phyloP scores from a whole-genome alignment of 2,113 vertebrate genomes.

The Alaudala cheleensis region DNA sequence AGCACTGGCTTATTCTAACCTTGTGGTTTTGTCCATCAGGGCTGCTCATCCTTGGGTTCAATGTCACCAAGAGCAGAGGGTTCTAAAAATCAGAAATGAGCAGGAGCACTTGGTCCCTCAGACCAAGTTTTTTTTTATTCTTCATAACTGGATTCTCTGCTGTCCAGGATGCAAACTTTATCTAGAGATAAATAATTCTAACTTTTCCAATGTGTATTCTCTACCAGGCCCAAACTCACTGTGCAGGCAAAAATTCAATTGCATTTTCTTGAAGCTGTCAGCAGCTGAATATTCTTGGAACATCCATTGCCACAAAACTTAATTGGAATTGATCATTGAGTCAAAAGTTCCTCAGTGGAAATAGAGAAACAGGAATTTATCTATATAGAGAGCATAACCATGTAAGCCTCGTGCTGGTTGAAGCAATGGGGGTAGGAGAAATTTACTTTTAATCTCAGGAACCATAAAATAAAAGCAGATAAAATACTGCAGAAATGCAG shows the following conservation, averaged over 20 bases:
- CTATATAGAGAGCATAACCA: neutral
- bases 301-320: neutral
- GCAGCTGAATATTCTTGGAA: neutral
- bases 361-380: neutral
- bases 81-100: neutral
- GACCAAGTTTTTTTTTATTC: accelerated
- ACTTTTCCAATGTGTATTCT: neutral
- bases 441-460: neutral
- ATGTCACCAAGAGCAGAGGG: neutral
- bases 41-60: neutral
- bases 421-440: neutral
- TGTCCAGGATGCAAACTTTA: neutral
- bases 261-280: neutral
- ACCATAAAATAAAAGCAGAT: neutral
- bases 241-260: neutral
- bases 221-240: neutral
- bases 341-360: neutral
- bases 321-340: neutral
- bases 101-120: neutral
- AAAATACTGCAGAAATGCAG: neutral
- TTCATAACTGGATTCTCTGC: neutral
- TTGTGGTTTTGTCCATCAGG: neutral
- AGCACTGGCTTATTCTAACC: neutral
- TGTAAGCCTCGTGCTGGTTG: neutral
- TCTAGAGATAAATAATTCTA: neutral